Evolutionary conservation across 1,140 invertebrate species (phyloP), one percentile per base, ranked within the genome.

Genomic region (Papilio aristodemus): DNA sequence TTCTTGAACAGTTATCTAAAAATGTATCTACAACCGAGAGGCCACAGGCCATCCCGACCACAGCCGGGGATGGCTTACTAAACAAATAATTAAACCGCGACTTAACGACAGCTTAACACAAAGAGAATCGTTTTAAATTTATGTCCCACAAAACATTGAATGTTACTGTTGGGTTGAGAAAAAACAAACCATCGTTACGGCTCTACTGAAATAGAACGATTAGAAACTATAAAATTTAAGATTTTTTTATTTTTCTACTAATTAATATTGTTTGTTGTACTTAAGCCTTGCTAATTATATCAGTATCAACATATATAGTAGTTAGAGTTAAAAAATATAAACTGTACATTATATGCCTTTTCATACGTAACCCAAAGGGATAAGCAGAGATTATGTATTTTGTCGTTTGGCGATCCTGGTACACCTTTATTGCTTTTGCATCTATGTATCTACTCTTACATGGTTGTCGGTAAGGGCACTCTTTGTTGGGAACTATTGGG

Each of bases 81-180:
- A 66, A 64, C 69, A 72, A 72, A 64, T 59, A 75, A 70, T 72
- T 68, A 67, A 75, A 73, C 17, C 72, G 71, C 73, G 68, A 76
- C 74, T 77, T 73, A 72, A 74, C 62, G 64, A 68, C 71, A 77
- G 73, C 72, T 76, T 72, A 46, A 70, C 68, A 77, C 68, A 78
- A 72, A 67, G 70, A 74, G 74, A 74, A 73, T 75, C 70, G 74
- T 83, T 78, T 71, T 57, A 72, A 68, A 71, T 81, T 83, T 79
- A 85, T 77, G 54, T 72, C 71, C 70, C 77, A 76, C 78, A 76
- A 77, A 77, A 71, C 67, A 70, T 72, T 73, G 70, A n/a, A n/a
- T n/a, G n/a, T n/a, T n/a, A n/a, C 57, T 69, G 43, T 25, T 22
- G 25, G 22, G 14, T 8, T 4, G 19, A 64, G 19, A 64, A n/a